A percentile compares a stretch with the other conserved stretches of the same genome.
Evolutionary conservation across 2,113 vertebrate species (phyloP).

Genomic region (Lasiurus borealis): DNA sequence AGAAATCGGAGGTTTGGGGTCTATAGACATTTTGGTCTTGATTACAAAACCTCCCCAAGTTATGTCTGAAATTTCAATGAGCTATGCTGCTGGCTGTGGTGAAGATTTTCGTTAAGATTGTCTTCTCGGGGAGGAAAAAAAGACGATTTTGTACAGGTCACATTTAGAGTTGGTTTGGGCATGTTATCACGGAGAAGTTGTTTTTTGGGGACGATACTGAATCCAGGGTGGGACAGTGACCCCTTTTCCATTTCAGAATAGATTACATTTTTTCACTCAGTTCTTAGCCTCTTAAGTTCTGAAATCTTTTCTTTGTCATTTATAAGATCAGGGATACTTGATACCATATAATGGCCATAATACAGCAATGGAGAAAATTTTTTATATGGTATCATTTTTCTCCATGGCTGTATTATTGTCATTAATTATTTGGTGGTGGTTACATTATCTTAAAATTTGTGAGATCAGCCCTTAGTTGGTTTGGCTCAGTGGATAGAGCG

Average conservation of each 20-base stretch:
- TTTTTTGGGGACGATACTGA: conserved; percentile 24
- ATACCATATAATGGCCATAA: background rate
- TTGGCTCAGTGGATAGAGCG: too few species aligned
- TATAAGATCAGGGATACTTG: background rate
- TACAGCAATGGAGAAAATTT: too few species aligned
- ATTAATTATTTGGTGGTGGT: background rate
- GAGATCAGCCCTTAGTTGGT: background rate
- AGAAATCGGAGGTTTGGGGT: background rate
- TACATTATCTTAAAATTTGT: conserved; percentile 23
- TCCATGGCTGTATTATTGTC: conserved; percentile 8
- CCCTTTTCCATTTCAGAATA: conserved; percentile 33
- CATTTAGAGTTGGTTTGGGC: conserved; percentile 34
- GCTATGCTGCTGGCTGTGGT: background rate
- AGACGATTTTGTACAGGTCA: background rate
- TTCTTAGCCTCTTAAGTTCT: background rate
- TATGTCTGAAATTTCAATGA: conserved; percentile 21
- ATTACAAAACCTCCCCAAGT: background rate
- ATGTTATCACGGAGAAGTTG: conserved; percentile 30
- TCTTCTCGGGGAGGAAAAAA: conserved; percentile 5
- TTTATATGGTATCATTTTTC: too few species aligned
- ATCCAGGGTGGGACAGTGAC: background rate
- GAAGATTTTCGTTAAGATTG: conserved; percentile 13
- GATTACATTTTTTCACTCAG: conserved; percentile 35
- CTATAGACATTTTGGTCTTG: background rate
- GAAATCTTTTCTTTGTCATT: conserved; percentile 25